Evolutionary conservation across 1,140 invertebrate genomes (phyloP).

Genomic region (Meteorus sp.): DNA sequence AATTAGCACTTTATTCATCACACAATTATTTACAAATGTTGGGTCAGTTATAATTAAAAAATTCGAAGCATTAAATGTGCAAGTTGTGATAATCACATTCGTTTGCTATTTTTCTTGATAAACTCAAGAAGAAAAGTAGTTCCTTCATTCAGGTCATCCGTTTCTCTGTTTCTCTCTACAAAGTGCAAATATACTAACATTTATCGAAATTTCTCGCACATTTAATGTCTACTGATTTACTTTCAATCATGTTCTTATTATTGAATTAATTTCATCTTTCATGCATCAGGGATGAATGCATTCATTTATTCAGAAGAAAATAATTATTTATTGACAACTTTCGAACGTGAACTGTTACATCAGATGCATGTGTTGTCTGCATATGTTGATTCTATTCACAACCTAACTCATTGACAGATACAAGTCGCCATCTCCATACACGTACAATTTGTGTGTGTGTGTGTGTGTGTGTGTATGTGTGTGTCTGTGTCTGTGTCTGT

Average conservation of each 20-base stretch:
- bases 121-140: background rate
- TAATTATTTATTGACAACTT: conserved; percentile 3
- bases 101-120: conserved; percentile 18
- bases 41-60: conserved; percentile 28
- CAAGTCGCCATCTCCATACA: no score
- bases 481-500: no score
- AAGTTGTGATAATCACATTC: conserved; percentile 7
- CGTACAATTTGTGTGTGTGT: no score
- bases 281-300: background rate
- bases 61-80: conserved; percentile 11
- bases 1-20: conserved; percentile 50
- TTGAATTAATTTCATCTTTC: background rate
- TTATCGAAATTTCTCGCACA: conserved; percentile 6
- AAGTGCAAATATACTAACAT: no score
- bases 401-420: no score
- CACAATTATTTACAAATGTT: conserved; percentile 36
- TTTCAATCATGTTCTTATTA: background rate
- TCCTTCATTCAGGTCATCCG: no score
- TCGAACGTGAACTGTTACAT: background rate
- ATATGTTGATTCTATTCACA: conserved; percentile 3
- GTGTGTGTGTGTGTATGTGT: no score
- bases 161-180: no score
- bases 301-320: background rate
- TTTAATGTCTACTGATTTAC: conserved; percentile 11
- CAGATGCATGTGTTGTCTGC: conserved; percentile 1